phyloP scores from a whole-genome alignment of 2,888 invertebrate species.

The Parapristionchus giblindavisi region DNA sequence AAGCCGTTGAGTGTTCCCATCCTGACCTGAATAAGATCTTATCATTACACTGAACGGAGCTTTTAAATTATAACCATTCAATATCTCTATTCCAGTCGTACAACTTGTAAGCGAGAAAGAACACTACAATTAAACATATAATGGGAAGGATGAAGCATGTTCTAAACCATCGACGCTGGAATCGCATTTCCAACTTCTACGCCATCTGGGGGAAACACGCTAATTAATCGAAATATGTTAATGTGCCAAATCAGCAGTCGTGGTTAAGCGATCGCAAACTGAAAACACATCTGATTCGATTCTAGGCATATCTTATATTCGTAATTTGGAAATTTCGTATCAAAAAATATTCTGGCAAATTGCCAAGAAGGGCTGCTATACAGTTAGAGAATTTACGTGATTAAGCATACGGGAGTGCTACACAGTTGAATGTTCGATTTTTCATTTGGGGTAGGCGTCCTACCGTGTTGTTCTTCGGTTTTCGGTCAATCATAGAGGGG shows the following conservation, averaged over 20 bases:
- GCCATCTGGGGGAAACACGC: conserved; percentile 21
- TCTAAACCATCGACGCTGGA: conserved; percentile 12
- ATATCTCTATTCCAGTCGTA: conserved; percentile 33
- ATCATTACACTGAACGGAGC: not conserved
- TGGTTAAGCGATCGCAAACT: not conserved
- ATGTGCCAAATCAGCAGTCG: not conserved
- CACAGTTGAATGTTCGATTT: conserved; percentile 24
- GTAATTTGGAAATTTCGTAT: too few species aligned
- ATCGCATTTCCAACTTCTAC: conserved; percentile 17
- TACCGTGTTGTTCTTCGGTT: conserved; percentile 59
- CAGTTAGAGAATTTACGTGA: not conserved
- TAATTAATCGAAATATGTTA: not conserved
- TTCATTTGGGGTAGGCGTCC: conserved; percentile 38
- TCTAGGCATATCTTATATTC: too few species aligned
- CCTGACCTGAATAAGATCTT: conserved; percentile 15
- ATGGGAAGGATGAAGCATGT: conserved; percentile 23
- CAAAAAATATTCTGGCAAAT: conserved; percentile 5
- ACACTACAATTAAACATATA: not conserved
- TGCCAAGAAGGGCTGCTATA: conserved; percentile 19
- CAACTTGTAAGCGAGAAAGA: not conserved
- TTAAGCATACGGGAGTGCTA: conserved; percentile 8
- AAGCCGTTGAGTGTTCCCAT: conserved; percentile 26
- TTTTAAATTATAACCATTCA: conserved; percentile 1
- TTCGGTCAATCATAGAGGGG: conserved; percentile 48
- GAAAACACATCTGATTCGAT: too few species aligned